A percentile compares a stretch with the other conserved stretches of the same genome.
phyloP scores from a whole-genome alignment of 2,797 vertebrate species.

The Artibeus jamaicensis region DNA sequence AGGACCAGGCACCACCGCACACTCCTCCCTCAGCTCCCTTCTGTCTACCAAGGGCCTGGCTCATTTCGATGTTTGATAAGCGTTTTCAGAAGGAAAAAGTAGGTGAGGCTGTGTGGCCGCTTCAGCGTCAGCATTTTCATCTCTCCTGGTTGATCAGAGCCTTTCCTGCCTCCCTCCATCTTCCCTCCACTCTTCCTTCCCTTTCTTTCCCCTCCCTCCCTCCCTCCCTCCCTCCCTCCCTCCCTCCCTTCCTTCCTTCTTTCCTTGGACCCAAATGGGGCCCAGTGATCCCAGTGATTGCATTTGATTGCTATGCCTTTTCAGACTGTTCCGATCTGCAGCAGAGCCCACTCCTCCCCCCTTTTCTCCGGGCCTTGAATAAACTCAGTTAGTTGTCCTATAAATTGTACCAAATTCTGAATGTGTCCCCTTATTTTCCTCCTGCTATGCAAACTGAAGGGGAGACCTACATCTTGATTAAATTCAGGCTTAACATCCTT shows the following conservation, averaged over 20 bases:
- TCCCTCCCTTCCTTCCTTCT: too few relatives aligned
- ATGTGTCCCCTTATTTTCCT: not conserved
- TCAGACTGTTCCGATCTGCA: not conserved
- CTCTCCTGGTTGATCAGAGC: not conserved
- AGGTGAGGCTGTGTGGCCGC: not conserved
- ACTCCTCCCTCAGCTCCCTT: too few relatives aligned
- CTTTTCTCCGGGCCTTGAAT: not conserved
- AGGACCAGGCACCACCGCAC: too few relatives aligned
- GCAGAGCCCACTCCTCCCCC: rapidly evolving
- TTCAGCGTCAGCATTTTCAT: not conserved
- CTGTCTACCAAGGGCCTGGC: not conserved
- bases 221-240: too few relatives aligned
- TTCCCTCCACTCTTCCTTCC: too few relatives aligned
- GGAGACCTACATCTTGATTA: not conserved
- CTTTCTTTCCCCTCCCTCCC: not conserved
- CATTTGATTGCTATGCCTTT: not conserved
- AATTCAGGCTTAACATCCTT: not conserved
- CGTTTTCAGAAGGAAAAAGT: not conserved
- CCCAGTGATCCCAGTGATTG: too few relatives aligned
- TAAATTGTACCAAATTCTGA: not conserved
- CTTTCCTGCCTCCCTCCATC: not conserved
- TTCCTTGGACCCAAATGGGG: not conserved
- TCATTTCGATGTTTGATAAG: not conserved
- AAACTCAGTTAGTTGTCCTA: not conserved
- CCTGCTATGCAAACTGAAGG: not conserved